phyloP scores from a whole-genome alignment of 2,888 invertebrate species.

The Pollenia angustigena region DNA sequence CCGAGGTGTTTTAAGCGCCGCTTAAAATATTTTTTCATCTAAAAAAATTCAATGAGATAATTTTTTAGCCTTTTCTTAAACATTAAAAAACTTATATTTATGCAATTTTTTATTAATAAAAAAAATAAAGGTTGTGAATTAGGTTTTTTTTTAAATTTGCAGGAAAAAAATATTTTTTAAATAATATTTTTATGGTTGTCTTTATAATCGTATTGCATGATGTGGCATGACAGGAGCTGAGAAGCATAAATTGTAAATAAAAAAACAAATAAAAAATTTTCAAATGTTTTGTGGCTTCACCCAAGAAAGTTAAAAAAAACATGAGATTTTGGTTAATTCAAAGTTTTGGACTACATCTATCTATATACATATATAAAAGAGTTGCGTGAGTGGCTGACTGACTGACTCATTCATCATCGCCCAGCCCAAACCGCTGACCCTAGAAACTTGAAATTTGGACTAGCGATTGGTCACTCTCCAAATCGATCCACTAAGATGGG shows the following conservation, averaged over 20 bases:
- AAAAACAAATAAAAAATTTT: constrained; percentile 11
- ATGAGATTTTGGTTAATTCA: constrained; percentile 4
- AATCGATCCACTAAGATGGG: too few species aligned
- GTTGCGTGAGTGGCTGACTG: too few species aligned
- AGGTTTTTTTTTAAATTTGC: constrained; percentile 36
- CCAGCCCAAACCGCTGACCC: too few species aligned
- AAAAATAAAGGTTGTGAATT: constrained; percentile 46
- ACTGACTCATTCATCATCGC: too few species aligned
- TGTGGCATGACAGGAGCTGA: constrained; percentile 13
- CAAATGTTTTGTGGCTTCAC: neutral
- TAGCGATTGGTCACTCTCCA: too few species aligned
- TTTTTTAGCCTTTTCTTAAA: constrained; percentile 5
- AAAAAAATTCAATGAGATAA: constrained; percentile 13
- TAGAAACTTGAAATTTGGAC: too few species aligned
- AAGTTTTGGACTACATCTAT: too few species aligned
- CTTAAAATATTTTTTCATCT: constrained; percentile 33
- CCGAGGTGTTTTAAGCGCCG: constrained; percentile 66
- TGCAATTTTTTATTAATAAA: constrained; percentile 56
- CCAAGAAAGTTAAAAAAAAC: constrained; percentile 32
- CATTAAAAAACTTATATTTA: constrained; percentile 22
- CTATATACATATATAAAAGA: too few species aligned
- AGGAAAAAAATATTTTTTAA: constrained; percentile 12
- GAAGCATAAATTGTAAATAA: constrained; percentile 54
- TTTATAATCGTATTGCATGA: constrained; percentile 18
- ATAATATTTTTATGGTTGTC: constrained; percentile 33